A percentile compares a stretch with the other conserved stretches of the same genome.
These are phyloP conservation scores for Myrmecophaga tridactyla DNA, from an alignment of 2,113 vertebrate genomes.

Conservation along the genomic window DNA sequence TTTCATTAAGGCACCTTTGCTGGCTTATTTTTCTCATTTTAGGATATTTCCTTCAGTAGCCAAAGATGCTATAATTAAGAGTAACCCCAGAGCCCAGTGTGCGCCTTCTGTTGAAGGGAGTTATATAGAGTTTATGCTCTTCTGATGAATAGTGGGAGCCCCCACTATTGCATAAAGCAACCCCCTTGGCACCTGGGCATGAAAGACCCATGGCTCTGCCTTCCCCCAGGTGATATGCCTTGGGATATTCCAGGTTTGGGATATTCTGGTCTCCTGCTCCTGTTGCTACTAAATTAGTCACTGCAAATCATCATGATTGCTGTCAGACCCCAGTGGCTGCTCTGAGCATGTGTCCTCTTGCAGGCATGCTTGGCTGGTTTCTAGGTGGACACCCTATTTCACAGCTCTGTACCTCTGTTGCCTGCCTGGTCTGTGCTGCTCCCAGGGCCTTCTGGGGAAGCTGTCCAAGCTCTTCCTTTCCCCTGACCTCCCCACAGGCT, in stretches of 20 bases:
- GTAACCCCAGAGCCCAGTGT: not conserved
- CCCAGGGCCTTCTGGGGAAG: not conserved
- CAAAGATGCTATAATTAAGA: not conserved
- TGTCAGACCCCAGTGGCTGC: rapidly evolving
- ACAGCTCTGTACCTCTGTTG: too few relatives aligned
- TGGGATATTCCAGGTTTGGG: not conserved
- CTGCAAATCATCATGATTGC: rapidly evolving
- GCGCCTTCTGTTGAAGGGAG: not conserved
- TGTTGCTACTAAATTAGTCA: not conserved
- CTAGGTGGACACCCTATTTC: not conserved
- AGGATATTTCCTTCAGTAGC: not conserved
- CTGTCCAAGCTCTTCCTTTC: not conserved
- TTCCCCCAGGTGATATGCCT: rapidly evolving
- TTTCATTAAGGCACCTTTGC: not conserved
- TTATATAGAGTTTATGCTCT: rapidly evolving
- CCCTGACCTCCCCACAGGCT: not conserved
- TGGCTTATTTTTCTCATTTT: not conserved
- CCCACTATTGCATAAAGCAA: not conserved
- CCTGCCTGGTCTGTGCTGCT: not conserved
- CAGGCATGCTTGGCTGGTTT: not conserved
- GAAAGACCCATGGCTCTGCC: not conserved
- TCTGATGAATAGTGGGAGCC: not conserved
- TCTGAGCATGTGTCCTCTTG: not conserved
- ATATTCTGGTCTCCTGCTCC: not conserved
- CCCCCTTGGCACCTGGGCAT: not conserved